phyloP scores from a whole-genome alignment of 2,797 vertebrate species.

The Thalassophryne amazonica region DNA sequence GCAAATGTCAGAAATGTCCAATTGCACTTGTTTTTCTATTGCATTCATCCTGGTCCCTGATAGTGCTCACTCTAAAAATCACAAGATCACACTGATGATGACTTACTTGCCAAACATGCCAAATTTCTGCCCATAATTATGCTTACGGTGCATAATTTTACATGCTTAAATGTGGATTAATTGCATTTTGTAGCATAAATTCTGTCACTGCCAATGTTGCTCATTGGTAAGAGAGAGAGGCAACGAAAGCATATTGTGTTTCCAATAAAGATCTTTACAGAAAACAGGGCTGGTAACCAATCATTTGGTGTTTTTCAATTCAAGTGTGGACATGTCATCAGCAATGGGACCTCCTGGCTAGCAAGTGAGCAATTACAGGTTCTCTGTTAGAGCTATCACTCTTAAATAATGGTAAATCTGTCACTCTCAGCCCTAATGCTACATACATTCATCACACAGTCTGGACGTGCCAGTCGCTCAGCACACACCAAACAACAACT shows the following conservation, averaged over 20 bases:
- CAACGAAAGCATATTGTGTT: constrained; percentile 26
- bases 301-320: constrained; percentile 63
- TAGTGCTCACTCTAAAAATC: too few relatives aligned
- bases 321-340: constrained; percentile 32
- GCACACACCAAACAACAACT: constrained; percentile 5
- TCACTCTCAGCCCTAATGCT: constrained; percentile 56
- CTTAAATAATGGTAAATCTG: constrained; percentile 64
- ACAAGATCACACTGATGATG: too few relatives aligned
- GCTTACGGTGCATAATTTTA: background rate
- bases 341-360: constrained; percentile 37
- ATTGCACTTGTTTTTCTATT: too few relatives aligned
- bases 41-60: too few relatives aligned
- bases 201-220: constrained; percentile 1
- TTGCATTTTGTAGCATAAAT: constrained; percentile 1
- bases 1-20: too few relatives aligned
- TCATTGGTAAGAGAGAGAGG: background rate
- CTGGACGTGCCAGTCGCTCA: constrained; percentile 23
- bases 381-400: constrained; percentile 58
- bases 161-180: background rate
- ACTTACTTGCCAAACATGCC: too few relatives aligned
- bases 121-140: background rate
- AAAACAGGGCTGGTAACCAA: constrained; percentile 41
- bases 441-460: constrained; percentile 52
- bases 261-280: constrained; percentile 23
- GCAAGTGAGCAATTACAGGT: constrained; percentile 71